Base-by-base conservation (phyloP, 2,888 invertebrate genomes). In the Eledona agricola region DNA sequence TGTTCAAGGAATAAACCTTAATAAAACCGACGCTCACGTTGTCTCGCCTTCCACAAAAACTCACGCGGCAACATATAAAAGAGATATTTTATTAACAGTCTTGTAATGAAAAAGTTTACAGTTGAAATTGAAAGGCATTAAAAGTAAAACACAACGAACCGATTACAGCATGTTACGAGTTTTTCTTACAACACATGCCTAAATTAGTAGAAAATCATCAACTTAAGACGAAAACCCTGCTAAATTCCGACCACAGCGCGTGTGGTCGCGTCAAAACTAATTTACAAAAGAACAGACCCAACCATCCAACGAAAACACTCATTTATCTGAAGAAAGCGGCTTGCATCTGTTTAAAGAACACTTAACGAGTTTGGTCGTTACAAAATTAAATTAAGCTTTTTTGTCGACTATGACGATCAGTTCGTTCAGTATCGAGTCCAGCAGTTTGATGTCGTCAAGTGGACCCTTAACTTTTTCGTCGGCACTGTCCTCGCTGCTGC, bases 371-470 rank as follows among this genome's bases (percentile, higher is more conserved):
- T 60, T 63, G 59, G 58, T 60, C 61, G 43, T 49, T 42, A 51
- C 42, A 59, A 60, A 58, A 60, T 51, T 43, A 52, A 54, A 32
- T 69, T 65, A 74, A 64, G 65, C 69, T 58, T 72, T 71, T 60
- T 74, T 74, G 58, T 76, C 72, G 42, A 75, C 70, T 55, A 77
- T 69, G 60, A 67, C 69, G 46, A 74, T 65, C 55, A 77, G 67
- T 65, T 77, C 76, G 43, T 69, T 72, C 53, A 77, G 71, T 47
- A 74, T 72, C 53, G 71, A 67, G 51, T 71, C 72, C 51, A 77
- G 63, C 42, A 76, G 60, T 58, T 72, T 72, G 1, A 45, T 22
- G 22, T 45, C 25, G 12, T 7, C 23, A 16, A 34, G 7, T 1
- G 71, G 69, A 53, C 68, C 67, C 38, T 57, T 58, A 7, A 56